Conservation (phyloP, 2,797 vertebrate species). For the Glyptemys insculpta region DNA sequence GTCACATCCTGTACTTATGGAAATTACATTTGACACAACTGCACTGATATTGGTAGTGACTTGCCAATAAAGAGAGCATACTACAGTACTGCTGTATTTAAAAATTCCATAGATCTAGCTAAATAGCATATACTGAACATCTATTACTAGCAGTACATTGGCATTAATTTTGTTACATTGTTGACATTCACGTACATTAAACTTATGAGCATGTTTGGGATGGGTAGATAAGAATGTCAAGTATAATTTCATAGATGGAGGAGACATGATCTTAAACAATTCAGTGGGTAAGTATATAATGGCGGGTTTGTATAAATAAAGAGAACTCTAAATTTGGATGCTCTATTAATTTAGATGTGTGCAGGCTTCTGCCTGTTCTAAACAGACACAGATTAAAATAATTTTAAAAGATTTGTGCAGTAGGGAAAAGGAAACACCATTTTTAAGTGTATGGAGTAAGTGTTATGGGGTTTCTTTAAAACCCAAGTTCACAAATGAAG, state of each 20-base stretch:
- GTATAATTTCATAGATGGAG: neutral
- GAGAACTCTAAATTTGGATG: neutral
- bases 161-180: neutral
- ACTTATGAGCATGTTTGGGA: neutral
- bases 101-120: slow-evolving; percentile 64
- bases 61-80: slow-evolving; percentile 78
- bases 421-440: neutral
- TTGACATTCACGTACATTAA: neutral
- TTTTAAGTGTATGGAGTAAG: neutral
- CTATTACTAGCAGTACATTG: rapidly evolving
- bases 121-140: neutral
- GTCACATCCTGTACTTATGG: slow-evolving; percentile 77
- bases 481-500: slow-evolving; percentile 46
- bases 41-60: slow-evolving; percentile 69
- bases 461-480: slow-evolving; percentile 30
- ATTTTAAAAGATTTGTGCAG: neutral
- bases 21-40: slow-evolving; percentile 72
- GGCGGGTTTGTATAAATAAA: neutral
- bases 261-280: neutral
- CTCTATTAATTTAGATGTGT: neutral
- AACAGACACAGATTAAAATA: neutral
- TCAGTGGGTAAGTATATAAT: neutral
- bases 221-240: neutral
- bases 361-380: neutral
- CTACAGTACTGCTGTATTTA: slow-evolving; percentile 35